These are phyloP conservation scores for Leiothrix lutea DNA, from an alignment of 2,113 vertebrate genomes.

Conservation along the genomic window DNA sequence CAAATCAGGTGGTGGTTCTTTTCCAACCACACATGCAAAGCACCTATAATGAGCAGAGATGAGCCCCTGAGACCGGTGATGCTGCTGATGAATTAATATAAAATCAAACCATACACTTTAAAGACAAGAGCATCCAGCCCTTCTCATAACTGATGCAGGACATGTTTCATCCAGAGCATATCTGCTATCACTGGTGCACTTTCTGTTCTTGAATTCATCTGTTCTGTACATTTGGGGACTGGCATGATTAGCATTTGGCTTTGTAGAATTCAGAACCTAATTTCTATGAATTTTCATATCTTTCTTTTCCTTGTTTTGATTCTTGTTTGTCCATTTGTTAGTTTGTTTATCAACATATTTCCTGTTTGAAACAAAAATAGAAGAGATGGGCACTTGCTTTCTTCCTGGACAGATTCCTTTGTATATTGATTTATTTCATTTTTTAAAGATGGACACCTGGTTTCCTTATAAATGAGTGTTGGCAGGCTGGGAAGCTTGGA, in stretches of 20 bases:
- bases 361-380: slow-evolving; percentile 34
- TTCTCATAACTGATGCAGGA: slow-evolving; percentile 49
- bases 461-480: slow-evolving; percentile 16
- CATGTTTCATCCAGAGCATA: slow-evolving; percentile 23
- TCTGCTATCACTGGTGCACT: slow-evolving; percentile 1
- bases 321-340: slow-evolving; percentile 36
- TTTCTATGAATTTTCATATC: slow-evolving; percentile 1
- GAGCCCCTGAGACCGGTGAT: background rate
- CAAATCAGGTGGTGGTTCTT: background rate
- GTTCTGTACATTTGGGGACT: slow-evolving; percentile 8
- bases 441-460: slow-evolving; percentile 28
- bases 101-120: slow-evolving; percentile 57
- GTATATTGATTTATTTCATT: background rate
- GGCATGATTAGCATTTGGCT: slow-evolving; percentile 21
- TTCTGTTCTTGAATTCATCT: slow-evolving; percentile 54
- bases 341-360: slow-evolving; percentile 50
- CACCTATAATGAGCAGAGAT: slow-evolving; percentile 19
- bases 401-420: slow-evolving; percentile 22
- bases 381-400: slow-evolving; percentile 10
- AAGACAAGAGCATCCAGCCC: slow-evolving; percentile 40
- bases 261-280: slow-evolving; percentile 25
- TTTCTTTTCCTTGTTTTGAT: slow-evolving; percentile 27
- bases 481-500: background rate
- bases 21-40: background rate
- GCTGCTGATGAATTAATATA: slow-evolving; percentile 51